Evolutionary conservation across 2,888 invertebrate species (phyloP).

Genomic region (Nyleta sp.): DNA sequence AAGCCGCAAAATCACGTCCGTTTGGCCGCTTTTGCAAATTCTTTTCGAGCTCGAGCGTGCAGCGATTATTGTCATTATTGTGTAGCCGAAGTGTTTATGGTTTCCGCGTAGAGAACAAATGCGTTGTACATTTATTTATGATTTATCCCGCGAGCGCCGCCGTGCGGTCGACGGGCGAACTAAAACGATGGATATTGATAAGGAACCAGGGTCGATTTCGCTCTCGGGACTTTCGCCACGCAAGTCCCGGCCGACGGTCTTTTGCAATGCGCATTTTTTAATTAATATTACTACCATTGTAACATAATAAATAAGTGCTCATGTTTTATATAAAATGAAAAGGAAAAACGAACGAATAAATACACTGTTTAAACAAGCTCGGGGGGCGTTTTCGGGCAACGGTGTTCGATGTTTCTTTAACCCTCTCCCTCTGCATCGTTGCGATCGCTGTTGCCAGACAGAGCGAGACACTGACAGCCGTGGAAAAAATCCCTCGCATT

Average conservation of each 20-base stretch:
- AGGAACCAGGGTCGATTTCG: no score
- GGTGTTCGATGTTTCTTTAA: no score
- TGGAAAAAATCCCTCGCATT: no score
- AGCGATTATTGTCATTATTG: constrained; percentile 11
- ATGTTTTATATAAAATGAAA: constrained; percentile 48
- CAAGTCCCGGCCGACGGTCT: constrained; percentile 10
- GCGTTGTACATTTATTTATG: constrained; percentile 27
- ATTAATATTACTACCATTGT: constrained; percentile 29
- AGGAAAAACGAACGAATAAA: constrained; percentile 34
- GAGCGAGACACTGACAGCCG: no score
- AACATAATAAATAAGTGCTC: constrained; percentile 52
- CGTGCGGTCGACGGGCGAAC: not conserved
- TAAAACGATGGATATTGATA: not conserved
- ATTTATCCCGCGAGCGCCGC: not conserved
- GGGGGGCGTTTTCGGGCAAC: no score
- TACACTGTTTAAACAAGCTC: constrained; percentile 26
- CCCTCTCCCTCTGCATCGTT: no score
- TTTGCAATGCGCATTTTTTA: constrained; percentile 30
- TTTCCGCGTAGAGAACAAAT: constrained; percentile 38
- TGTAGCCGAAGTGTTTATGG: constrained; percentile 23
- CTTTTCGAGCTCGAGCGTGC: constrained; percentile 7
- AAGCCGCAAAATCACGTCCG: not conserved
- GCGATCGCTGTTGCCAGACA: no score
- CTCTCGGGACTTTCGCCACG: not conserved
- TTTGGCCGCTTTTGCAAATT: constrained; percentile 19